Evolutionary conservation across 1,140 invertebrate genomes (phyloP).

Genomic region (Lepidotrigona ventralis): DNA sequence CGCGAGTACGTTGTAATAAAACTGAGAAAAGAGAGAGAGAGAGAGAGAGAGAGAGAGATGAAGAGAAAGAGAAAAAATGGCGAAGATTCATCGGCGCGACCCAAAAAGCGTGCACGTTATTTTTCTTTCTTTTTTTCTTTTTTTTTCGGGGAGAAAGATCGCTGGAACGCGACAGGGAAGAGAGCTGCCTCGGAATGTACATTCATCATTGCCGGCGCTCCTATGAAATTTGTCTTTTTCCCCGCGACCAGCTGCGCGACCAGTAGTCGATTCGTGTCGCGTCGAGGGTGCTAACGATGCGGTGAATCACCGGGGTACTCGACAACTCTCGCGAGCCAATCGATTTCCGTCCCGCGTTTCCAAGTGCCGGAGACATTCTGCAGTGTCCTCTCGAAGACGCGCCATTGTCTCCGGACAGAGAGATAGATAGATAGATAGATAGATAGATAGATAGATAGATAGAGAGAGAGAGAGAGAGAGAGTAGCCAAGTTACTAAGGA

Average conservation of each 20-base stretch:
- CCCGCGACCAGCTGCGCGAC: not conserved
- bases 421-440: not conserved
- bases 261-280: not conserved
- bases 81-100: not conserved
- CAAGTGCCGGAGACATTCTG: constrained; percentile 1
- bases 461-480: not conserved
- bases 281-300: constrained; percentile 15
- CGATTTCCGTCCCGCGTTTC: constrained; percentile 25
- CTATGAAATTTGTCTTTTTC: constrained; percentile 9
- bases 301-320: constrained; percentile 30
- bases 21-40: no score
- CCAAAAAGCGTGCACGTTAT: not conserved
- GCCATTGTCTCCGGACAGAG: constrained; percentile 25
- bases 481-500: not conserved
- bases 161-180: not conserved
- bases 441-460: no score
- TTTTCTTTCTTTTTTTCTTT: not conserved
- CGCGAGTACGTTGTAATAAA: not conserved
- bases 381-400: not conserved
- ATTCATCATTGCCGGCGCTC: constrained; percentile 8
- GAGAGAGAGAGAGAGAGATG: no score
- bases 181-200: constrained; percentile 26
- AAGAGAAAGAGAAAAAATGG: not conserved
- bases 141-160: constrained; percentile 14
- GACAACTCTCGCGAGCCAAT: constrained; percentile 34